Base-by-base conservation (phyloP, 2,797 vertebrate genomes). In the Galaxias olidus region DNA sequence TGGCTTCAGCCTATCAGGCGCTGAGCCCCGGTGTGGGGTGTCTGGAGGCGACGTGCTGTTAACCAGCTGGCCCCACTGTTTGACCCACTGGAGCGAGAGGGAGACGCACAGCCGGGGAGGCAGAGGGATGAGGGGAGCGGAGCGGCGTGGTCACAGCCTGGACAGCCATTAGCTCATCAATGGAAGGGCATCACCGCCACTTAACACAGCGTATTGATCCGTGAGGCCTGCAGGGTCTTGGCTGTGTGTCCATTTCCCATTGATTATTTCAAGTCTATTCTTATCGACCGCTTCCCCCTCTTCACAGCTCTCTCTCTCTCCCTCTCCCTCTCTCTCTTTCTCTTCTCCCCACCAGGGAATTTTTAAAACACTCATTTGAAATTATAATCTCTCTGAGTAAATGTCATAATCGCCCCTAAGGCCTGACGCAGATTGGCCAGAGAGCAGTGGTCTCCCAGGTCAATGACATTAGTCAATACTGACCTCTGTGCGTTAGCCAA, bases 131-230 rank as follows among this genome's bases (percentile, higher is more conserved):
- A 63, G 68, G 71, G 73, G 66, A 52, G 54, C 54, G 64, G 59
- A 72, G 74, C 68, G 75, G 43, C 77, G 77, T 50, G 47, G 30
- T 40, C 49, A 71, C 58, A 83, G 86, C 73, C 90, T 86, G 84
- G 87, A 89, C 87, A 88, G 79, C 90, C 87, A 90, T 90, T 91
- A 89, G 89, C 85, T 90, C 88, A 89, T 92, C 89, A 91, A 91
- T 93, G 89, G 85, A 88, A 87, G 74, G 85, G 88, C 87, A 89
- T 90, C 90, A 89, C 87, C 79, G 81, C 87, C 89, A 92, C 91
- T 93, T 93, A 93, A 93, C 93, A 93, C 91, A 88, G 83, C 73
- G 82, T 90, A 92, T 93, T 90, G 91, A 93, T 93, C 88, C 60
- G 75, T 60, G 72, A 80, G 86, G 82, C 86, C 90, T 86, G 84